These are phyloP conservation scores for Leptopilina clavipes DNA, from an alignment of 1,140 invertebrate genomes.

Conservation along the genomic window DNA sequence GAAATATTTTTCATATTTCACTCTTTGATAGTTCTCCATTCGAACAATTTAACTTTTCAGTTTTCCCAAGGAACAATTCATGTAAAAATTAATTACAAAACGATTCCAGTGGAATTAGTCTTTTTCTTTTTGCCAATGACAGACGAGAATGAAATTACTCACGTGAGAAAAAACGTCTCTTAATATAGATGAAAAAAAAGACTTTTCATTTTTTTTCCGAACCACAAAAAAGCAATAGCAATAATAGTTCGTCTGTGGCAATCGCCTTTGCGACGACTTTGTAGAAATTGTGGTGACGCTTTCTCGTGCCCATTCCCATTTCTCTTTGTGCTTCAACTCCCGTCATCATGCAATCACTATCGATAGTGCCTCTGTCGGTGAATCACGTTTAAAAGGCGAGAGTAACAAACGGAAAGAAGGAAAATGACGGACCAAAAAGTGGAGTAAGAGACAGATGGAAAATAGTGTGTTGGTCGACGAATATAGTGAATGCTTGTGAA, in stretches of 20 bases:
- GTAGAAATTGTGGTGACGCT: constrained; percentile 9
- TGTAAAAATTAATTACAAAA: no score
- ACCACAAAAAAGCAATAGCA: constrained; percentile 21
- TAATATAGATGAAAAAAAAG: background rate
- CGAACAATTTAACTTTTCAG: no score
- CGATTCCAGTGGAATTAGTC: no score
- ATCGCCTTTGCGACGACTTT: constrained; percentile 8
- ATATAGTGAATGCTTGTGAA: background rate
- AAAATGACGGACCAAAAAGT: background rate
- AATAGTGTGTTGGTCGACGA: constrained; percentile 6
- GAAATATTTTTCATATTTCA: no score
- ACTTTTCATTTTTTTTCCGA: background rate
- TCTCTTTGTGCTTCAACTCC: constrained; percentile 17
- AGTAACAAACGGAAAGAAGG: constrained; percentile 33
- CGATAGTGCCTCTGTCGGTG: constrained; percentile 12
- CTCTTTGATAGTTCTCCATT: no score
- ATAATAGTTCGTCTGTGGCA: constrained; percentile 17
- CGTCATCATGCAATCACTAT: constrained; percentile 29
- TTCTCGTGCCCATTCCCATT: constrained; percentile 43
- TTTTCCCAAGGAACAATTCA: no score
- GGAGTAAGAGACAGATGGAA: background rate
- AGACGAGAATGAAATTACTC: background rate
- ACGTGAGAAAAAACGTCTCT: background rate
- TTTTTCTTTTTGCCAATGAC: background rate
- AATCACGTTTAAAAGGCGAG: constrained; percentile 28